These are phyloP conservation scores for Girardinichthys multiradiatus DNA, from an alignment of 2,113 vertebrate species.

Conservation along the genomic window DNA sequence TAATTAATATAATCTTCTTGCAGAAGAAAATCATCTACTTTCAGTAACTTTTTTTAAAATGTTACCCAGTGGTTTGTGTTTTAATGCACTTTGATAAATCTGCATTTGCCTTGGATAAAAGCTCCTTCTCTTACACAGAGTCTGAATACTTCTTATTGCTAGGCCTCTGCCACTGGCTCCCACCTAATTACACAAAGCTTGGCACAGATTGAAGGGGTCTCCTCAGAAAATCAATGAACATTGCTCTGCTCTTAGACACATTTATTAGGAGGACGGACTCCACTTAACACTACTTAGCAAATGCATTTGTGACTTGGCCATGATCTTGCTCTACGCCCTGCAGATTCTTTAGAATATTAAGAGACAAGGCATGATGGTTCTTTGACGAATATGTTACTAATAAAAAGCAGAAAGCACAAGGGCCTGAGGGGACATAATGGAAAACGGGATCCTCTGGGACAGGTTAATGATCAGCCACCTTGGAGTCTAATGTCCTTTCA, in stretches of 20 bases:
- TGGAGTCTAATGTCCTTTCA: background rate
- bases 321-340: background rate
- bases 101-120: background rate
- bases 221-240: conserved; percentile 1
- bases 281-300: background rate
- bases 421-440: background rate
- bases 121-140: background rate
- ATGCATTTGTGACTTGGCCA: background rate
- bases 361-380: background rate
- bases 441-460: background rate
- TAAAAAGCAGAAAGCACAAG: background rate
- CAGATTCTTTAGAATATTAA: background rate
- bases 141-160: background rate
- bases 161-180: background rate
- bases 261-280: conserved; percentile 8
- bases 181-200: background rate
- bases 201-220: background rate
- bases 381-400: background rate
- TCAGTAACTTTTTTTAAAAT: no score
- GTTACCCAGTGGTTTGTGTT: no score
- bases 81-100: background rate
- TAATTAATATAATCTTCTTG: no score
- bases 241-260: conserved; percentile 1
- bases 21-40: no score
- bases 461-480: background rate